These are phyloP conservation scores for Tenthredo scrophulariae DNA, from an alignment of 2,888 invertebrate species.

Conservation along the genomic window DNA sequence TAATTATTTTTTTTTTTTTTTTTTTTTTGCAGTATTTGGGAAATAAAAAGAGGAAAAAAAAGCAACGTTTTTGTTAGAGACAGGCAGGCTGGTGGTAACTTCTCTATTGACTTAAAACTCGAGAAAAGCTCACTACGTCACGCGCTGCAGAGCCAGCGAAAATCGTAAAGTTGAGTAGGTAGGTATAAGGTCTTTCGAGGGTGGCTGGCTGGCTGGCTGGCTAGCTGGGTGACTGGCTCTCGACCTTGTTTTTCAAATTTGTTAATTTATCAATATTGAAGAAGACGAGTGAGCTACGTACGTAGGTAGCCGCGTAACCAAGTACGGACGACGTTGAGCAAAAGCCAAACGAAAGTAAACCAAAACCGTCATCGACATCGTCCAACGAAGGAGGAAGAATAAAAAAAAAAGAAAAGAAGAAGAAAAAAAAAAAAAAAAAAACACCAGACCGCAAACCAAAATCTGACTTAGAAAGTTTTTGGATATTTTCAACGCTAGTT, in stretches of 20 bases:
- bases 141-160: not conserved
- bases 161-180: constrained; percentile 23
- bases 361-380: not conserved
- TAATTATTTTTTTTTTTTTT: not conserved
- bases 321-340: not conserved
- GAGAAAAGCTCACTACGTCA: not conserved
- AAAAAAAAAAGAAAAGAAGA: not conserved
- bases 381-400: not conserved
- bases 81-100: not conserved
- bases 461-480: not conserved
- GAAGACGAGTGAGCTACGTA: not conserved
- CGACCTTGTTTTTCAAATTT: constrained; percentile 48
- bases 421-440: not conserved
- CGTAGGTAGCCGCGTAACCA: not conserved
- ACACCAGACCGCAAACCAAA: not conserved
- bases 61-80: not conserved
- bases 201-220: not conserved
- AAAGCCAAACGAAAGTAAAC: not conserved
- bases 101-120: constrained; percentile 41
- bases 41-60: not conserved
- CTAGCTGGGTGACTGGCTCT: not conserved
- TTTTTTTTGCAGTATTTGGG: not conserved
- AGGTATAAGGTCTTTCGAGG: not conserved
- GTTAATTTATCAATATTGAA: constrained; percentile 45
- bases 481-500: not conserved